Evolutionary conservation across 2,797 vertebrate species (phyloP).

Genomic region (Pantherophis vulpinus): DNA sequence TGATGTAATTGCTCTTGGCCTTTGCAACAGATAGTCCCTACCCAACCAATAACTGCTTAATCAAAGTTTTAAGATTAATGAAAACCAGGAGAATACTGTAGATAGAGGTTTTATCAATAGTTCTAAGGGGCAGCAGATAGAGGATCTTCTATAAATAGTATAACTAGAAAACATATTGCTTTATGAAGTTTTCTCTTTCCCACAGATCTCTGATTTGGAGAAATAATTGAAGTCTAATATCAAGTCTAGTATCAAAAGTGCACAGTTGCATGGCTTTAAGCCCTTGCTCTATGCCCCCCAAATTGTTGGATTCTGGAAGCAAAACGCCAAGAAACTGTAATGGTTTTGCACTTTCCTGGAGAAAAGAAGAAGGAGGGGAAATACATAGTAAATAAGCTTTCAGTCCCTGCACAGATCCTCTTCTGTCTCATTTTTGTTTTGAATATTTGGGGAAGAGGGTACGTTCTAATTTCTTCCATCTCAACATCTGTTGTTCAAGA

Average conservation of each 20-base stretch:
- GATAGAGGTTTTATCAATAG: slow-evolving; percentile 34
- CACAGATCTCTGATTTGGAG: not conserved
- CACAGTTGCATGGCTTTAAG: not conserved
- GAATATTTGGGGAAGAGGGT: not conserved
- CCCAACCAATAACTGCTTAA: slow-evolving; percentile 30
- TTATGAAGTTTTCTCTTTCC: not conserved
- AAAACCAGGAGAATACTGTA: slow-evolving; percentile 28
- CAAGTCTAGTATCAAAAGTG: not conserved
- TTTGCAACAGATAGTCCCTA: slow-evolving; percentile 7
- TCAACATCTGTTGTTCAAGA: not conserved
- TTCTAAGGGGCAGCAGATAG: not conserved
- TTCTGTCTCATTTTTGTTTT: not conserved
- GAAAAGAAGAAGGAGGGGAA: not conserved
- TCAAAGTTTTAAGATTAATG: slow-evolving; percentile 35
- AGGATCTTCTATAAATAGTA: not conserved
- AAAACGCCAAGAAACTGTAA: not conserved
- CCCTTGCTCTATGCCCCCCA: not conserved
- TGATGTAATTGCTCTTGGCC: slow-evolving; percentile 55
- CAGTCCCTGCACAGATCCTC: not conserved
- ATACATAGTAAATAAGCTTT: not conserved
- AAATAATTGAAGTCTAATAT: not conserved
- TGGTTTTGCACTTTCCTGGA: not conserved
- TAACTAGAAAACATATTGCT: not conserved
- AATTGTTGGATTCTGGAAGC: not conserved
- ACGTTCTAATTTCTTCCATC: not conserved